Evolutionary conservation across 2,888 invertebrate species (phyloP).

Genomic region (Latrodectus hesperus): DNA sequence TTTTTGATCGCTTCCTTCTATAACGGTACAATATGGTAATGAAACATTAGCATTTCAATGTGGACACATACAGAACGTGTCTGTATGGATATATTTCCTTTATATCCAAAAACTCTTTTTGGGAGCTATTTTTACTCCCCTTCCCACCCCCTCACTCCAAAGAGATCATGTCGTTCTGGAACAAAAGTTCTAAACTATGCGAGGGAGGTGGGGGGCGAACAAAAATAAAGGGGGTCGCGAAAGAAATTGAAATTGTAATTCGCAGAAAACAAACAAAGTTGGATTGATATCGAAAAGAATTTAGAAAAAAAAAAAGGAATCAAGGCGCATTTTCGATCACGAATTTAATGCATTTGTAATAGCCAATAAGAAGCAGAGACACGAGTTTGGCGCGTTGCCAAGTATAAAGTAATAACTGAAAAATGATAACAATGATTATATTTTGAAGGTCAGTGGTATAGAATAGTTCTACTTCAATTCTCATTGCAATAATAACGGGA

Average conservation of each 20-base stretch:
- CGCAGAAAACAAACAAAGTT: conserved; percentile 63
- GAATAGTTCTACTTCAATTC: background rate
- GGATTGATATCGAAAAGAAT: background rate
- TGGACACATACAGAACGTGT: conserved; percentile 45
- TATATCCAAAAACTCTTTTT: conserved; percentile 16
- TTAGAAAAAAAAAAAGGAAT: conserved; percentile 35
- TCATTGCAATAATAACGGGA: background rate
- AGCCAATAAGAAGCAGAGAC: conserved; percentile 58
- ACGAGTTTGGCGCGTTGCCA: conserved; percentile 51
- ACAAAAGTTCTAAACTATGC: background rate
- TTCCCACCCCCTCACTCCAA: background rate
- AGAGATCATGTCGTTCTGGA: conserved; percentile 28
- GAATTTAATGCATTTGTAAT: conserved; percentile 69
- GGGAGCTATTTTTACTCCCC: background rate
- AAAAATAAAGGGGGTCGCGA: conserved; percentile 7
- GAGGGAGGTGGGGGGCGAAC: background rate
- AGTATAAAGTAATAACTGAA: background rate
- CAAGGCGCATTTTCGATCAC: conserved; percentile 59
- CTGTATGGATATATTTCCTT: conserved; percentile 51
- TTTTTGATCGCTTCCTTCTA: conserved; percentile 10
- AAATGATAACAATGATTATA: conserved; percentile 52
- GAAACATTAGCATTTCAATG: conserved; percentile 69
- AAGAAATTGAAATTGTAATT: conserved; percentile 45
- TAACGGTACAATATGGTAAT: conserved; percentile 55
- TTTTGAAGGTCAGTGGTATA: conserved; percentile 47